Evolutionary conservation across 92 coral and sea anemone species (phyloP).

Genomic region (Metridium senile): DNA sequence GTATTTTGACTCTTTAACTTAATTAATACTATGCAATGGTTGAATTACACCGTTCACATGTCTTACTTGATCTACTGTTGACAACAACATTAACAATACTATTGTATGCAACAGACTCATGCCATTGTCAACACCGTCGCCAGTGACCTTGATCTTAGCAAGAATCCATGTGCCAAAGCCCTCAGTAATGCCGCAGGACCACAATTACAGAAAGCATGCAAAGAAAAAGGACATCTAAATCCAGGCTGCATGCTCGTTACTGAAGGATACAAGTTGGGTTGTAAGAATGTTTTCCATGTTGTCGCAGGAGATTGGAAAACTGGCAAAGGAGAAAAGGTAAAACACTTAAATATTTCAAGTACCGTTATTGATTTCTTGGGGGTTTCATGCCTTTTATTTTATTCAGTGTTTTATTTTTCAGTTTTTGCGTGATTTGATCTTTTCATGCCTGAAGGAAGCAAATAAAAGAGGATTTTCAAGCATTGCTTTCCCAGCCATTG

Average conservation of each 20-base stretch:
- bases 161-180: constrained; percentile 65
- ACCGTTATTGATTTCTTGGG: too few species aligned
- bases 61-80: too few species aligned
- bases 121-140: constrained; percentile 66
- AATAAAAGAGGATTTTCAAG: constrained; percentile 43
- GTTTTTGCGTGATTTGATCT: constrained; percentile 40
- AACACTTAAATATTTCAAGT: too few species aligned
- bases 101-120: too few species aligned
- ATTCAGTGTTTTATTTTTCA: too few species aligned
- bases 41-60: too few species aligned
- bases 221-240: constrained; percentile 22
- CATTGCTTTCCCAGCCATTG: constrained; percentile 87
- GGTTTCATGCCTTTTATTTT: too few species aligned
- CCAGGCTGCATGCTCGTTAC: constrained; percentile 44
- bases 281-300: constrained; percentile 58
- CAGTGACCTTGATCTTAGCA: constrained; percentile 38
- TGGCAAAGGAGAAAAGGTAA: constrained; percentile 30
- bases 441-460: constrained; percentile 59
- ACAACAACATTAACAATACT: too few species aligned
- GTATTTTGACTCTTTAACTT: too few species aligned
- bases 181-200: constrained; percentile 72
- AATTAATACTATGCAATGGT: too few species aligned
- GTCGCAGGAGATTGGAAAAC: constrained; percentile 43
- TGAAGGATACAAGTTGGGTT: constrained; percentile 46
- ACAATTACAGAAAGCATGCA: constrained; percentile 57